Conservation (phyloP, 2,113 vertebrate genomes). For the Carlito syrichta region DNA sequence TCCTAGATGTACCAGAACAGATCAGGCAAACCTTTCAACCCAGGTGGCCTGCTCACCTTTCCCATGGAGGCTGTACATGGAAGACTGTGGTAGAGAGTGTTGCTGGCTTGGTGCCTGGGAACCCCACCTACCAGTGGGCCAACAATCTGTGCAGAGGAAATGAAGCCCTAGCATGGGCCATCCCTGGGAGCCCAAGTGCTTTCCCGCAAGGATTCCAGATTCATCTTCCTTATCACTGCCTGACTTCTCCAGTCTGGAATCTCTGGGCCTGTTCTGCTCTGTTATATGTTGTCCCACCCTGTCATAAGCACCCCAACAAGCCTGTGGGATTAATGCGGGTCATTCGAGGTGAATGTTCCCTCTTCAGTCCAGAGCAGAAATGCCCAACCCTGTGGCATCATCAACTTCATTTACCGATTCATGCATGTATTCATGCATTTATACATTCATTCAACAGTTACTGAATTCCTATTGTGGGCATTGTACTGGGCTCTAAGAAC, state of each 20-base stretch:
- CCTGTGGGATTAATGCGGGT: neutral
- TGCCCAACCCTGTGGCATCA: constrained; percentile 38
- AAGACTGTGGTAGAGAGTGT: neutral
- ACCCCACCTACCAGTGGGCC: no score
- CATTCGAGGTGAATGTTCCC: neutral
- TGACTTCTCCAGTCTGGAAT: neutral
- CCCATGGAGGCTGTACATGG: neutral
- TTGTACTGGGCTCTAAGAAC: neutral
- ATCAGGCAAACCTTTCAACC: neutral
- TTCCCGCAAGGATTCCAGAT: neutral
- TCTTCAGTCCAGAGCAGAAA: neutral
- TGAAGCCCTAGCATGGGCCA: neutral
- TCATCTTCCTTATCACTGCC: neutral
- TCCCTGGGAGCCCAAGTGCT: neutral
- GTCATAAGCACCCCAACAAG: neutral
- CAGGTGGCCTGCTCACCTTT: neutral
- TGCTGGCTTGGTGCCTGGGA: neutral
- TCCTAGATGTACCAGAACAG: neutral
- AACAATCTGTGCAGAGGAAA: neutral
- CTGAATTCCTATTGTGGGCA: neutral
- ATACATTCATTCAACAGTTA: neutral
- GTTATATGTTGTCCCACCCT: neutral
- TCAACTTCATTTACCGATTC: neutral
- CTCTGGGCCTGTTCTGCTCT: neutral
- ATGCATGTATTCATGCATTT: neutral